phyloP scores from a whole-genome alignment of 2,888 invertebrate genomes.

The Rhodophaea formosa region DNA sequence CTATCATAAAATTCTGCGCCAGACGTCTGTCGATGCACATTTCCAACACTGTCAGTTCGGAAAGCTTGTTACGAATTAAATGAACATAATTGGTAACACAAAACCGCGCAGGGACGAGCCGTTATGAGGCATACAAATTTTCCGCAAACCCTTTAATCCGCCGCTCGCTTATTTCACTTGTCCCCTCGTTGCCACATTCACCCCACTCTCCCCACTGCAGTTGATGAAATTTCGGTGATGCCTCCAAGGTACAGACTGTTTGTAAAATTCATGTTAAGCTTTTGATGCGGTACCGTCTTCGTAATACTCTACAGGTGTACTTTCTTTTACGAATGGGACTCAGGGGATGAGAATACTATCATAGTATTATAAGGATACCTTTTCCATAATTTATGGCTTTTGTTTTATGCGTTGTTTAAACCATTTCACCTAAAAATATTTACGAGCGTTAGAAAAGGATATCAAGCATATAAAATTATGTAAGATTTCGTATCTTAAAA shows the following conservation, averaged over 20 bases:
- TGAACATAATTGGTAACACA: slow-evolving; percentile 78
- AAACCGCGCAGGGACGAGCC: slow-evolving; percentile 66
- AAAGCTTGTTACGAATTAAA: slow-evolving; percentile 65
- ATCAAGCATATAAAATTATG: not conserved
- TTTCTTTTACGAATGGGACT: slow-evolving; percentile 46
- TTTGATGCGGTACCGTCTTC: slow-evolving; percentile 51
- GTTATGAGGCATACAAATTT: slow-evolving; percentile 76
- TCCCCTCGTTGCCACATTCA: slow-evolving; percentile 67
- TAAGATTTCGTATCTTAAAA: not conserved
- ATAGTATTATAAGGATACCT: slow-evolving; percentile 26
- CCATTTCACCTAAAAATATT: not conserved
- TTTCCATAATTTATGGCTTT: slow-evolving; percentile 35
- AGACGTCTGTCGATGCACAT: not conserved
- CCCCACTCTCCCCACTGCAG: slow-evolving; percentile 49
- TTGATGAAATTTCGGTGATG: slow-evolving; percentile 71
- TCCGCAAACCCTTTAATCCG: slow-evolving; percentile 78
- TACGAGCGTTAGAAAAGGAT: not conserved
- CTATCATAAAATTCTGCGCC: not conserved
- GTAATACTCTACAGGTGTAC: slow-evolving; percentile 48
- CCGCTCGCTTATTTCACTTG: slow-evolving; percentile 77
- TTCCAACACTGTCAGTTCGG: slow-evolving; percentile 18
- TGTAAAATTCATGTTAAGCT: slow-evolving; percentile 61
- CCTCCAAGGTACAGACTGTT: slow-evolving; percentile 53
- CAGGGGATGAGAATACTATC: slow-evolving; percentile 47
- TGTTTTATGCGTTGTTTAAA: slow-evolving; percentile 10